Evolutionary conservation across 2,888 invertebrate genomes (phyloP).

Genomic region (Galeruca laticollis): DNA sequence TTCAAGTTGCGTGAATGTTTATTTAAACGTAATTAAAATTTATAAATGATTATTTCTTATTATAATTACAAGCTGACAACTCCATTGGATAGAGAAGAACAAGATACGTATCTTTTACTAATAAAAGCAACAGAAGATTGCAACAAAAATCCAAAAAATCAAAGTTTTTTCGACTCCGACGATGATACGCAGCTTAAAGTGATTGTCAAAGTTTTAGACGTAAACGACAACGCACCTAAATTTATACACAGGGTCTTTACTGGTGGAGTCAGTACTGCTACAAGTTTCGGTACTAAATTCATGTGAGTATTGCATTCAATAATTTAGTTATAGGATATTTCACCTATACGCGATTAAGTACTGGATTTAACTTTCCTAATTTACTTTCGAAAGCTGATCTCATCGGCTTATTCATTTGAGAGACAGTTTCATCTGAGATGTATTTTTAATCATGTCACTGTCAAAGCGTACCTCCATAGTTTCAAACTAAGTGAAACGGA

Average conservation of each 20-base stretch:
- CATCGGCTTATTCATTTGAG: too few relatives aligned
- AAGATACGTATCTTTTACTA: conserved; percentile 76
- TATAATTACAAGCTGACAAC: conserved; percentile 66
- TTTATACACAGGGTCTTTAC: conserved; percentile 88
- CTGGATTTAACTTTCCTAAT: too few relatives aligned
- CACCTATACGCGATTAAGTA: too few relatives aligned
- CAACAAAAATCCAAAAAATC: conserved; percentile 70
- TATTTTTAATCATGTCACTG: too few relatives aligned
- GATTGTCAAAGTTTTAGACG: conserved; percentile 79
- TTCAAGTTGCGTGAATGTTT: too few relatives aligned
- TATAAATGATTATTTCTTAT: conserved; percentile 22
- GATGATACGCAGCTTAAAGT: conserved; percentile 81
- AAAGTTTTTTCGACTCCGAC: conserved; percentile 69
- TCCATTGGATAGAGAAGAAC: conserved; percentile 81
- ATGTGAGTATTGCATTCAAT: too few relatives aligned
- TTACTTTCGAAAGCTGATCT: too few relatives aligned
- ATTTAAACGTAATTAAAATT: too few relatives aligned
- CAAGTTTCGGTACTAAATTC: conserved; percentile 79
- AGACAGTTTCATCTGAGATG: too few relatives aligned
- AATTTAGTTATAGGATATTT: too few relatives aligned
- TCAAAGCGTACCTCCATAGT: too few relatives aligned
- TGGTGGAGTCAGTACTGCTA: conserved; percentile 93
- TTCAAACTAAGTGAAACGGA: too few relatives aligned
- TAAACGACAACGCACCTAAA: conserved; percentile 91
- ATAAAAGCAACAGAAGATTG: conserved; percentile 90